phyloP scores from a whole-genome alignment of 1,140 invertebrate species.

The Listronotus bonariensis region DNA sequence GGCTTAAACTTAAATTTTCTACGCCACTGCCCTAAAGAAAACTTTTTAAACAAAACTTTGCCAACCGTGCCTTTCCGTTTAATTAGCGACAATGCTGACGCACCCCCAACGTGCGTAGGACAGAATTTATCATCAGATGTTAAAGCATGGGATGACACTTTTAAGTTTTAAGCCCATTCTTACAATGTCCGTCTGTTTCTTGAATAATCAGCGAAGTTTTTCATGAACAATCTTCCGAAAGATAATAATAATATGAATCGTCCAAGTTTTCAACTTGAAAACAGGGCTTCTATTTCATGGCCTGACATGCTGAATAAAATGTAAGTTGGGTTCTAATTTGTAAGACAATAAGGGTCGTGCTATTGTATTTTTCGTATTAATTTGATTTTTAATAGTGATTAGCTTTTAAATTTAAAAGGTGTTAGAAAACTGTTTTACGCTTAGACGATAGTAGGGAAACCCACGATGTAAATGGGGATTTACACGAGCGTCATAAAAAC shows the following conservation, averaged over 20 bases:
- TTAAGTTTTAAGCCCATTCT: slow-evolving; percentile 27
- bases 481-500: too few species aligned
- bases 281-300: slow-evolving; percentile 17
- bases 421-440: too few species aligned
- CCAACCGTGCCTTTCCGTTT: slow-evolving; percentile 8
- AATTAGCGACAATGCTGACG: slow-evolving; percentile 4
- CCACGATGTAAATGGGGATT: too few species aligned
- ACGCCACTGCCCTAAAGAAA: too few species aligned
- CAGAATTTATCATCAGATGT: slow-evolving; percentile 19
- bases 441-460: too few species aligned
- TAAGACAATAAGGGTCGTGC: slow-evolving; percentile 8
- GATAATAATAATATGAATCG: slow-evolving; percentile 19
- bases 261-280: slow-evolving; percentile 15
- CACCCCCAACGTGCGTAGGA: slow-evolving; percentile 17
- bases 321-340: slow-evolving; percentile 20
- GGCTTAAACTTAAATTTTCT: too few species aligned
- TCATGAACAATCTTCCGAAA: slow-evolving; percentile 12
- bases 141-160: slow-evolving; percentile 12
- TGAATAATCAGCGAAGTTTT: slow-evolving; percentile 20
- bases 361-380: neutral
- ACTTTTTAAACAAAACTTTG: too few species aligned
- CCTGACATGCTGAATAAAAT: slow-evolving; percentile 24
- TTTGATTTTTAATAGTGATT: too few species aligned
- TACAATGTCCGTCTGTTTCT: slow-evolving; percentile 21
- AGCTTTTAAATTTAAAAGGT: too few species aligned